Conservation (phyloP, 2,113 vertebrate genomes). For the Diadophis punctatus region DNA sequence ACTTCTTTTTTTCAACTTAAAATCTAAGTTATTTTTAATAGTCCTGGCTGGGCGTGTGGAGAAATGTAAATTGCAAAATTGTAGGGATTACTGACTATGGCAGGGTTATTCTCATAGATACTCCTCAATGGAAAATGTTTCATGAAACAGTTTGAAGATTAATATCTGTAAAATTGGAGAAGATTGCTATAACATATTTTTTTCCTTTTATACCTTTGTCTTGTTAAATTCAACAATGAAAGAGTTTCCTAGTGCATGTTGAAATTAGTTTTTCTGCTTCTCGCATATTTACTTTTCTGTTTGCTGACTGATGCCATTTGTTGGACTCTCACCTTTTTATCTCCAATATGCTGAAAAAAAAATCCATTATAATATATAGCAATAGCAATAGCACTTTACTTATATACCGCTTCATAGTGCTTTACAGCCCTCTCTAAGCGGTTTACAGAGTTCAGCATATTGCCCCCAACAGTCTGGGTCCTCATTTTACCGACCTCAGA, state of each 20-base stretch:
- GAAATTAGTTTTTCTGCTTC: background rate
- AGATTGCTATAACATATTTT: background rate
- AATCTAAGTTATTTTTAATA: background rate
- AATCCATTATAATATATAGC: conserved; percentile 1
- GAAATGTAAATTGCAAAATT: background rate
- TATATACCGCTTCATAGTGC: too few relatives aligned
- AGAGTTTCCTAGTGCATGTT: background rate
- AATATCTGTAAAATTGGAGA: background rate
- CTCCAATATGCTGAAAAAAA: background rate
- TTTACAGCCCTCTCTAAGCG: too few relatives aligned
- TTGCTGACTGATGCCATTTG: background rate
- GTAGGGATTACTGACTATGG: background rate
- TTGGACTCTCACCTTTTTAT: background rate
- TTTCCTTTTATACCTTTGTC: background rate
- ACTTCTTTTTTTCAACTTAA: background rate
- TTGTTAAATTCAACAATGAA: conserved; percentile 6
- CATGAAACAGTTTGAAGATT: background rate
- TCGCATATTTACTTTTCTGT: background rate
- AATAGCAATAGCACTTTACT: too few relatives aligned
- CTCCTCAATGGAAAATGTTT: background rate
- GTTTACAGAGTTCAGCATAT: too few relatives aligned
- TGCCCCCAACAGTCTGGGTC: too few relatives aligned
- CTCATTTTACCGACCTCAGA: too few relatives aligned
- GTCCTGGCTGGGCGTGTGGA: background rate
- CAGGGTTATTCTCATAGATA: background rate